Base-by-base conservation (phyloP, 2,888 invertebrate genomes). In the Drosophila ezoana region DNA sequence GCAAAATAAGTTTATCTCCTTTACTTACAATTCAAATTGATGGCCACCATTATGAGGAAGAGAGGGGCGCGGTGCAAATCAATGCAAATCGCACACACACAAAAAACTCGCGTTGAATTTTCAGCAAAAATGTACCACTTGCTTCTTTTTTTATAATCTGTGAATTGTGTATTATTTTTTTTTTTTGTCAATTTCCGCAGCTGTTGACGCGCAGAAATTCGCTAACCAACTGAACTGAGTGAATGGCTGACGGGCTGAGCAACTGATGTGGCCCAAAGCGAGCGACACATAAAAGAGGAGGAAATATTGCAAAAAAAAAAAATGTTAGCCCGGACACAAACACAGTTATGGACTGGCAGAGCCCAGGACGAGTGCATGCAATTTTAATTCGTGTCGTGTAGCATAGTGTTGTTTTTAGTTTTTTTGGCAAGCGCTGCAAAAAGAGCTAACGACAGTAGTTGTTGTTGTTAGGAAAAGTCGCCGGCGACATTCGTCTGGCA, bases 11-110 rank as follows among this genome's bases (percentile, higher is more conserved):
- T 41, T 53, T 23, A 44, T 32, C 33, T 44, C 23, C 9, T 52
- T 57, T 71, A 87, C 86, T 85, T 83, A 88, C 89, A 65, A 49
- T 76, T 88, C 37, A 76, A 79, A 81, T 75, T 79, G 54, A 82
- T 84, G 74, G 87, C 87, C 54, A 87, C 87, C 87, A 87, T 87
- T 65, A 44, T 62, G 14, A 16, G 23, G 33, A 35, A 6, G n/a
- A 40, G 33, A 35, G 11, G n/a, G 45, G n/a, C 14, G n/a, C 38
- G 14, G 49, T 38, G 43, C 43, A 66, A 47, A 56, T 28, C 54
- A 54, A 72, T 59, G 66, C 49, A 67, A 69, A 66, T 61, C 54
- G 28, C 8, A 28, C 28, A 8, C 23, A 35, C 67, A 41, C 18
- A 59, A 48, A 57, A 38, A 56, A 59, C 66, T 51, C 44, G 13